Evolutionary conservation across 2,113 vertebrate species (phyloP).

Genomic region (Colius striatus): DNA sequence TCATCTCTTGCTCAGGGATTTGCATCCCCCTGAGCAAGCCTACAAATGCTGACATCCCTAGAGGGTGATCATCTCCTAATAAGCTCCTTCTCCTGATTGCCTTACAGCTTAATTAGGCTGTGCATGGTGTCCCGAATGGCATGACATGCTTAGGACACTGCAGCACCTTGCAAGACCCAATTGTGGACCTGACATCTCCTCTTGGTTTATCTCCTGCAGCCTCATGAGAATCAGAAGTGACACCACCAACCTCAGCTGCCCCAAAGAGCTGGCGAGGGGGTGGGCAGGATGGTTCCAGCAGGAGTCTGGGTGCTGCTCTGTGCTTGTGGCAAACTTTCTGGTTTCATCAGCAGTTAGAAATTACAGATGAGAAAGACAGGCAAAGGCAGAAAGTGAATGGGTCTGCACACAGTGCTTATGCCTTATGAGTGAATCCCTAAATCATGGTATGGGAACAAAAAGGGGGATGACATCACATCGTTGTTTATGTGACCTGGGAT

Average conservation of each 20-base stretch:
- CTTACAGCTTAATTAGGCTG: neutral
- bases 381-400: neutral
- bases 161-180: neutral
- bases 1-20: neutral
- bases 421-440: neutral
- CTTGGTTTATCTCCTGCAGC: neutral
- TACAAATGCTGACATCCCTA: neutral
- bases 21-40: neutral
- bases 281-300: neutral
- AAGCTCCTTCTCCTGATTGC: neutral
- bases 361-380: neutral
- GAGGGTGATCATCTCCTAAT: neutral
- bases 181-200: neutral
- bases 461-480: neutral
- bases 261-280: rapidly evolving
- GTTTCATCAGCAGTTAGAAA: neutral
- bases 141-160: rapidly evolving
- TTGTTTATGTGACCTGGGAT: neutral
- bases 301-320: neutral
- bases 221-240: neutral
- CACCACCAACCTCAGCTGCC: neutral
- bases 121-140: neutral
- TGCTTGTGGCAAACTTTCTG: neutral
- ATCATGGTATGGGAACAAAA: neutral
- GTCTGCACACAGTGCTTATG: neutral